Percentiles rank a stretch among this genome's conserved stretches.
phyloP scores from a whole-genome alignment of 2,888 invertebrate genomes.

The Oegoconia quadripuncta region DNA sequence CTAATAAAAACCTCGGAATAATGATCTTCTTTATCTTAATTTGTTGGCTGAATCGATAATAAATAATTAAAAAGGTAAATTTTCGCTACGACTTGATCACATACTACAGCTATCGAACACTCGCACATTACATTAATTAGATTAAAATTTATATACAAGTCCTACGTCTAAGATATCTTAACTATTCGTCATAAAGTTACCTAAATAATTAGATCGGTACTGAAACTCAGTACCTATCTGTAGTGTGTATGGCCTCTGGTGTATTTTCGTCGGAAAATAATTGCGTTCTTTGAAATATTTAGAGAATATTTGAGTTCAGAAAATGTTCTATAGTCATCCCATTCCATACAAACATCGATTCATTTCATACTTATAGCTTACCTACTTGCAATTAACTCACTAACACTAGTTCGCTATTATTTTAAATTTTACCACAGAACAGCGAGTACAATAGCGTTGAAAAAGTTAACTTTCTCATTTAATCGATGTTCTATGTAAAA shows the following conservation, averaged over 20 bases:
- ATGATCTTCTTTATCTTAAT: slow-evolving; percentile 9
- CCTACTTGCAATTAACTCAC: slow-evolving; percentile 24
- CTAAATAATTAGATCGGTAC: slow-evolving; percentile 43
- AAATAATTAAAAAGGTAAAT: slow-evolving; percentile 40
- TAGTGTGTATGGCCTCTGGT: slow-evolving; percentile 56
- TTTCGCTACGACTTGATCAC: slow-evolving; percentile 63
- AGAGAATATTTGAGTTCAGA: slow-evolving; percentile 18
- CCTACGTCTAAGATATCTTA: slow-evolving; percentile 59
- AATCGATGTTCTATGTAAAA: neutral
- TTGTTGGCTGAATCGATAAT: slow-evolving; percentile 31
- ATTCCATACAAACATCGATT: slow-evolving; percentile 14
- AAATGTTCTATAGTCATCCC: slow-evolving; percentile 32
- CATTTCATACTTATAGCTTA: slow-evolving; percentile 24
- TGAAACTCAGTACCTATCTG: slow-evolving; percentile 42
- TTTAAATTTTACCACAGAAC: slow-evolving; percentile 46
- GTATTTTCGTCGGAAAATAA: slow-evolving; percentile 30
- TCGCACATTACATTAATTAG: slow-evolving; percentile 74
- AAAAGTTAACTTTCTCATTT: no score
- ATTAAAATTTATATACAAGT: slow-evolving; percentile 76
- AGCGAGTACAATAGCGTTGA: slow-evolving; percentile 42
- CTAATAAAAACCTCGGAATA: slow-evolving; percentile 21
- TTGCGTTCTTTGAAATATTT: slow-evolving; percentile 13
- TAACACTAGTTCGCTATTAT: slow-evolving; percentile 29
- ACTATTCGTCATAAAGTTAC: slow-evolving; percentile 50
- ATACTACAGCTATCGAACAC: slow-evolving; percentile 76